A percentile compares a stretch with the other conserved stretches of the same genome.
Evolutionary conservation across 2,113 vertebrate species (phyloP).

Genomic region (Phaethornis superciliosus): DNA sequence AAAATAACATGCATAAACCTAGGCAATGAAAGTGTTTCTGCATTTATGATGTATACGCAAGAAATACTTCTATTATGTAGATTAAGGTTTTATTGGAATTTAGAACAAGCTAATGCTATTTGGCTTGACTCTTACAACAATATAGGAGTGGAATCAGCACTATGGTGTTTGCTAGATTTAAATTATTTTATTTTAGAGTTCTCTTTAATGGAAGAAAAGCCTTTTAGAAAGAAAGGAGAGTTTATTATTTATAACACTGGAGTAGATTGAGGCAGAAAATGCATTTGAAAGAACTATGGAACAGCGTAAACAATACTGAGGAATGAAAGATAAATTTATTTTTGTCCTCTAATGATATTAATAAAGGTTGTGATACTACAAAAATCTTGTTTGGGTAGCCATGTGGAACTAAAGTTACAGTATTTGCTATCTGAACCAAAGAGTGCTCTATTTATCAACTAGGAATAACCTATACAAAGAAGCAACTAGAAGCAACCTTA

Average conservation of each 20-base stretch:
- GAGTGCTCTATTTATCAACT: background rate
- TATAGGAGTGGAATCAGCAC: background rate
- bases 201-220: background rate
- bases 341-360: background rate
- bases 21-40: background rate
- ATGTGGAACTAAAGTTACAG: background rate
- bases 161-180: background rate
- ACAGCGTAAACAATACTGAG: background rate
- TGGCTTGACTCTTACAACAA: background rate
- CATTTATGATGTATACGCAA: background rate
- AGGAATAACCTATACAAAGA: background rate
- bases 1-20: background rate
- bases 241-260: background rate
- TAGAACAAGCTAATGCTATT: background rate
- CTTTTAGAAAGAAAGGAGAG: background rate
- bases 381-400: background rate
- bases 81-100: conserved; percentile 17
- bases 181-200: background rate
- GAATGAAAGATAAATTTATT: background rate
- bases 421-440: background rate
- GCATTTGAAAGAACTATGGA: background rate
- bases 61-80: background rate
- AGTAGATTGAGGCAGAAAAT: background rate
- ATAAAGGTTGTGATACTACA: background rate
- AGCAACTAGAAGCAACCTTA: background rate